phyloP scores from a whole-genome alignment of 2,113 vertebrate species.

The Apteryx owenii region DNA sequence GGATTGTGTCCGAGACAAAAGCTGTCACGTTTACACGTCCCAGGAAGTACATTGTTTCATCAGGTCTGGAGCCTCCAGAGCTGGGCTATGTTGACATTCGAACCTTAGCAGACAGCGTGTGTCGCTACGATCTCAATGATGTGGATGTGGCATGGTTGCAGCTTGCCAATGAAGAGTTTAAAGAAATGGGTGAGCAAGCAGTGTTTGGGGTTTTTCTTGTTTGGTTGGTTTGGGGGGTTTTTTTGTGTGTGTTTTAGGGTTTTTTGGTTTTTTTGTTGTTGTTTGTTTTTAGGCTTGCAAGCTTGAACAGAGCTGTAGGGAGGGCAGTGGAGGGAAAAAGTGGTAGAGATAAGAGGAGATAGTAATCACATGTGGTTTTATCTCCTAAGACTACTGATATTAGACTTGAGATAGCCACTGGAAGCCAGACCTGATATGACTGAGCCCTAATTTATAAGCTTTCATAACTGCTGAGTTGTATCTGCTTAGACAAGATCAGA shows the following conservation, averaged over 20 bases:
- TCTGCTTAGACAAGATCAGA: not conserved
- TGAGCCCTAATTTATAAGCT: not conserved
- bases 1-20: slow-evolving; percentile 84
- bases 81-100: slow-evolving; percentile 91
- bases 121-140: slow-evolving; percentile 93
- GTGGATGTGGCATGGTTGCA: slow-evolving; percentile 91
- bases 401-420: not conserved
- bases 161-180: slow-evolving; percentile 88
- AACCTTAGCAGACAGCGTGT: slow-evolving; percentile 87
- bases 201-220: not conserved
- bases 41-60: slow-evolving; percentile 90
- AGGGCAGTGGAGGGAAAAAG: not conserved
- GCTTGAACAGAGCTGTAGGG: not conserved
- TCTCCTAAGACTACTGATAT: not conserved
- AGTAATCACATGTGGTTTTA: not conserved
- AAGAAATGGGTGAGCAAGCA: slow-evolving; percentile 88
- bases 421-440: not conserved
- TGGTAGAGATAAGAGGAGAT: not conserved
- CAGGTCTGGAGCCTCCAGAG: slow-evolving; percentile 82
- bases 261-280: too few species aligned
- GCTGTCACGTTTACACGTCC: slow-evolving; percentile 86
- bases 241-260: too few species aligned
- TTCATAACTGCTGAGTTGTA: not conserved
- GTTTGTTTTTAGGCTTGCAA: not conserved
- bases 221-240: too few species aligned